Conservation (phyloP, 2,797 vertebrate species). For the Lepus townsendii region DNA sequence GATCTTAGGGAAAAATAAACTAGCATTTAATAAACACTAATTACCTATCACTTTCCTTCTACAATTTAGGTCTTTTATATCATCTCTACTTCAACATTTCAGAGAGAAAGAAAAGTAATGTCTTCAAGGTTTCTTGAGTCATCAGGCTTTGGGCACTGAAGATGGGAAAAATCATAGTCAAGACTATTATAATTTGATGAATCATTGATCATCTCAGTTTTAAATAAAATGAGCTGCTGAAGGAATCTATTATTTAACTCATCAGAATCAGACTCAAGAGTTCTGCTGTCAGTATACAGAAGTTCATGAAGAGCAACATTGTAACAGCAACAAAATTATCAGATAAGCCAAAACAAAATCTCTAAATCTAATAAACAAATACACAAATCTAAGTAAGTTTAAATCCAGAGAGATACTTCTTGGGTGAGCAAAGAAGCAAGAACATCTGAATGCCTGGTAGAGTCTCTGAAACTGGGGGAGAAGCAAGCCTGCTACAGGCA, state of each 20-base stretch:
- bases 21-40: constrained; percentile 44
- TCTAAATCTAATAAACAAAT: neutral
- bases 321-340: neutral
- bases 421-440: neutral
- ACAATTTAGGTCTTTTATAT: constrained; percentile 23
- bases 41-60: neutral
- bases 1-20: neutral
- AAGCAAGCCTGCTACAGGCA: neutral
- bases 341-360: neutral
- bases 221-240: constrained; percentile 33
- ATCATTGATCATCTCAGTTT: constrained; percentile 40
- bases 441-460: neutral
- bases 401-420: neutral
- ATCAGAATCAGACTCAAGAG: constrained; percentile 36
- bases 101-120: neutral
- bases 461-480: neutral
- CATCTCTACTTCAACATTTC: neutral
- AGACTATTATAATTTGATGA: constrained; percentile 48
- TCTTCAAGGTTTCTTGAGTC: constrained; percentile 20
- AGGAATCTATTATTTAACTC: neutral
- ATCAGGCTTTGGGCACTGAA: neutral
- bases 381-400: neutral
- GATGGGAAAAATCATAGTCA: neutral
- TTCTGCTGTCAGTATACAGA: constrained; percentile 4
- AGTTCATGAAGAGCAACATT: neutral